Base-by-base conservation (phyloP, 2,113 vertebrate species). In the Ailuropoda melanoleuca region DNA sequence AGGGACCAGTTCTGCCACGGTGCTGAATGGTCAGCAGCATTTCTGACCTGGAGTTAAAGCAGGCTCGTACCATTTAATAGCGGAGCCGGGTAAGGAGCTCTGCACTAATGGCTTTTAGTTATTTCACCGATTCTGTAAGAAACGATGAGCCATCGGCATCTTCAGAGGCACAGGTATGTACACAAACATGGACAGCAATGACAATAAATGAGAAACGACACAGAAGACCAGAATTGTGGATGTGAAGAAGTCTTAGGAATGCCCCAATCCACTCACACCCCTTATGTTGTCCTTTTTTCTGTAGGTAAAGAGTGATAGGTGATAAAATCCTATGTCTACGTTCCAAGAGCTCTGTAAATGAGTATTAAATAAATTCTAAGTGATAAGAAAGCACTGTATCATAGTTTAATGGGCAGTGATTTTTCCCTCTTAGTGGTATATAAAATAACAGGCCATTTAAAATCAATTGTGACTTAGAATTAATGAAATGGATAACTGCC, bases 401-500 rank as follows among this genome's bases (percentile, higher is more conserved):
- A 90, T 23, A 31, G 80, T 89, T 96, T 90, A 56, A 58, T 60
- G 50, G 46, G 55, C 56, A 84, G 50, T 60, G 80, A 83, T 48
- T 68, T 78, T 91, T 92, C 81, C 82, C 48, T 85, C 68, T 94
- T 83, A 55, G 50, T 74, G 70, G 46, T 88, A 83, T 87, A 92
- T 48, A 97, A 92, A 89, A 83, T 66, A 66, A 75, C 6, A 8
- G 62, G 64, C 24, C 34, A 88, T 85, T 87, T 94, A 82, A 82
- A 97, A 88, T 89, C 85, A 95, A 13, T 77, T 84, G 60, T 74
- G 74, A 80, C 74, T 97, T 68, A 39, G 34, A 91, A 93, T 83
- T 96, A 90, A 95, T 86, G 66, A 95, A 93, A 96, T 83, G 23
- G 55, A 83, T 88, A 96, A 70, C 81, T 34, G 68, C n/a, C 48